Evolutionary conservation across 2,888 invertebrate genomes (phyloP).

Genomic region (Catotricha subobsoleta): DNA sequence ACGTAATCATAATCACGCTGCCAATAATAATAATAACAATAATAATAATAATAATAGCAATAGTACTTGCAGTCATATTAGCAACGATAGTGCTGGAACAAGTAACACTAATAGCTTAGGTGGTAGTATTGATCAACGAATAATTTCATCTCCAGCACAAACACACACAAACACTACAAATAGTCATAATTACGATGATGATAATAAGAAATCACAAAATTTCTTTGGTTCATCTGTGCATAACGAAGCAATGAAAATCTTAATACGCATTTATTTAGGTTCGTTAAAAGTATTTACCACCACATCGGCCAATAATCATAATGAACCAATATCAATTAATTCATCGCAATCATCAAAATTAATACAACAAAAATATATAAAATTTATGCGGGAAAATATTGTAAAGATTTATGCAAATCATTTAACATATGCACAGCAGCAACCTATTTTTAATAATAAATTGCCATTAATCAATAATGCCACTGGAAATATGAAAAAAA

Average conservation of each 20-base stretch:
- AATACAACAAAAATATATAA: neutral
- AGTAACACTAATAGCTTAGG: neutral
- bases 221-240: neutral
- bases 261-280: slow-evolving; percentile 42
- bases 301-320: neutral
- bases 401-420: slow-evolving; percentile 3
- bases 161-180: neutral
- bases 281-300: neutral
- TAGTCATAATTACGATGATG: neutral
- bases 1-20: neutral
- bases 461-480: neutral
- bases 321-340: neutral
- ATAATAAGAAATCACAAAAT: too few relatives aligned
- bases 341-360: neutral
- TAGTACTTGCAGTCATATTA: neutral
- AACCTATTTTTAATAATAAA: too few relatives aligned
- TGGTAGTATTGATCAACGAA: neutral
- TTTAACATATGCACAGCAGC: neutral
- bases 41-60: slow-evolving; percentile 4
- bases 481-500: neutral
- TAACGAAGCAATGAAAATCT: slow-evolving; percentile 35
- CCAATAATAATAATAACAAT: neutral
- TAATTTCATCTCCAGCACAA: neutral
- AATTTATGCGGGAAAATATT: slow-evolving; percentile 5
- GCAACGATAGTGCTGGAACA: neutral